These are phyloP conservation scores for Mamestra brassicae DNA, from an alignment of 2,888 invertebrate species.

Conservation along the genomic window DNA sequence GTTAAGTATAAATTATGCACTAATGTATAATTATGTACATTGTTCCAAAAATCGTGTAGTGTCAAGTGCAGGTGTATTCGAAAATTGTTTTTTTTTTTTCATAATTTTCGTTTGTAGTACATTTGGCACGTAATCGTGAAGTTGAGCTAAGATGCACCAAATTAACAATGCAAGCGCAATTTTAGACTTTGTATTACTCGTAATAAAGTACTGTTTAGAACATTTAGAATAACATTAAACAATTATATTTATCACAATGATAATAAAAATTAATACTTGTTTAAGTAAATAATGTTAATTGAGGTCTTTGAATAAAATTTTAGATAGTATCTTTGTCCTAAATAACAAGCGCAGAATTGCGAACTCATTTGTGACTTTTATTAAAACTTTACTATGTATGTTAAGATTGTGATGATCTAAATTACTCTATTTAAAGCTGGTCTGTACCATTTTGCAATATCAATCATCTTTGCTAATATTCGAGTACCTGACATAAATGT, in stretches of 20 bases:
- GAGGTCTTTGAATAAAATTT: constrained; percentile 48
- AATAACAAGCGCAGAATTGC: constrained; percentile 44
- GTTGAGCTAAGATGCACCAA: constrained; percentile 82
- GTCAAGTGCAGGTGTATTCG: constrained; percentile 72
- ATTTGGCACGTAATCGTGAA: constrained; percentile 84
- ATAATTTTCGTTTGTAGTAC: constrained; percentile 67
- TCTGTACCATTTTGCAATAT: too few relatives aligned
- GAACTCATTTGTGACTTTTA: constrained; percentile 46
- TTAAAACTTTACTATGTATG: constrained; percentile 39
- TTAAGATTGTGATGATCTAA: constrained; percentile 20
- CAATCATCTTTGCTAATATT: neutral
- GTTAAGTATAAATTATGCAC: constrained; percentile 75
- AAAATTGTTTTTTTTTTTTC: constrained; percentile 63
- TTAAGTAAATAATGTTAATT: constrained; percentile 43
- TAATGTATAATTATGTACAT: constrained; percentile 88
- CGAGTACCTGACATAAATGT: neutral
- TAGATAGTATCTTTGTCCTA: constrained; percentile 34
- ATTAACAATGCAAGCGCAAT: constrained; percentile 75
- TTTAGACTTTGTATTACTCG: constrained; percentile 71
- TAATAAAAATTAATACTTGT: constrained; percentile 59
- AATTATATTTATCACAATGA: constrained; percentile 63
- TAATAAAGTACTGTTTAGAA: constrained; percentile 57
- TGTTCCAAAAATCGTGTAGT: constrained; percentile 84
- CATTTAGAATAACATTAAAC: constrained; percentile 55
- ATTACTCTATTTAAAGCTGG: constrained; percentile 29